phyloP scores from a whole-genome alignment of 2,797 vertebrate species.

The Naso thynnoides region DNA sequence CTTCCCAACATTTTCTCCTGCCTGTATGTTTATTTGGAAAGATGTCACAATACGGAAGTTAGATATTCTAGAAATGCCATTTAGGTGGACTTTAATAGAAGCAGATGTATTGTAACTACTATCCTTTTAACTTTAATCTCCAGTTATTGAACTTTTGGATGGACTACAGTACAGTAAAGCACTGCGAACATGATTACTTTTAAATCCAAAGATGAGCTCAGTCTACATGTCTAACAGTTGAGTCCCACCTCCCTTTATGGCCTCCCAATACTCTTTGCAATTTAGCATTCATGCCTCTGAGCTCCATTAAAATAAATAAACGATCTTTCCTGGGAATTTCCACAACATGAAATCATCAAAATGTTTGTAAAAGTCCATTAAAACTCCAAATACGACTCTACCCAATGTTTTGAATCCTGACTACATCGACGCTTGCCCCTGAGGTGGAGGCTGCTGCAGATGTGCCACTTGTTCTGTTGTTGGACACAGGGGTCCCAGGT shows the following conservation, averaged over 20 bases:
- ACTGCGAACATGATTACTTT: constrained; percentile 15
- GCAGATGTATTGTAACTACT: not conserved
- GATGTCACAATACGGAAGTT: too few relatives aligned
- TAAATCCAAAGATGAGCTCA: constrained; percentile 13
- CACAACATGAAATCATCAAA: constrained; percentile 48
- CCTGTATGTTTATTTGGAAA: too few relatives aligned
- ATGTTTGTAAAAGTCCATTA: constrained; percentile 54
- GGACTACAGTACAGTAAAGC: not conserved
- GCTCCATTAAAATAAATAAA: constrained; percentile 45
- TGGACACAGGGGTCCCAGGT: constrained; percentile 54
- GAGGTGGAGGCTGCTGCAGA: constrained; percentile 56
- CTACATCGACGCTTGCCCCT: constrained; percentile 52
- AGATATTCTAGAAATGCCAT: too few relatives aligned
- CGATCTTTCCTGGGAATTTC: constrained; percentile 41
- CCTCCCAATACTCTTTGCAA: constrained; percentile 55
- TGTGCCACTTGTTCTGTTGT: constrained; percentile 67
- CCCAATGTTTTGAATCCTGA: constrained; percentile 56
- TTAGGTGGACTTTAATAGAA: too few relatives aligned
- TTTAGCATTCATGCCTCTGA: constrained; percentile 47
- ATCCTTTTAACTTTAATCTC: constrained; percentile 2
- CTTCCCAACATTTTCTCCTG: too few relatives aligned
- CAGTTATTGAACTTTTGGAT: not conserved
- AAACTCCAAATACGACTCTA: constrained; percentile 36
- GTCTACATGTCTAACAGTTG: constrained; percentile 16
- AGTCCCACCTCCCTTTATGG: constrained; percentile 40